Base-by-base conservation (phyloP, 2,113 vertebrate genomes). In the Apteryx mantelli region DNA sequence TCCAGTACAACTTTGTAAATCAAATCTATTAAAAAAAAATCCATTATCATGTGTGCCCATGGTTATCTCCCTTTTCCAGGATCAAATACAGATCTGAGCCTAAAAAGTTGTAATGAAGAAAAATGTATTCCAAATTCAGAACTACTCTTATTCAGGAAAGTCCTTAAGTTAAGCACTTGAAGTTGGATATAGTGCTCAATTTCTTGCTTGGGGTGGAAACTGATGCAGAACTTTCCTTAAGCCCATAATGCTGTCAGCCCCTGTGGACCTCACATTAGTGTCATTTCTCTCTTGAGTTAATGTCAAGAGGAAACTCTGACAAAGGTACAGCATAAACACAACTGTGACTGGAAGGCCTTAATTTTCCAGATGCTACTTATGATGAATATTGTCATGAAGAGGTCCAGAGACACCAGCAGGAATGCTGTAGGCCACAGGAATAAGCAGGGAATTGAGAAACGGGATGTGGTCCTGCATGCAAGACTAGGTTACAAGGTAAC, bases 241-340 rank as follows among this genome's bases (percentile, higher is more conserved):
- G 52, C 26, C 34, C 3, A 0, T 11, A 69, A 44, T 9, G 63
- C 9, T 21, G 16, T 3, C 34, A 89, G 42, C 20, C 9, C 22
- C 61, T 16, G 24, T 0, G 38, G 15, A 36, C 4, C 42, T 65
- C 42, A 71, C 0, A 0, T 30, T 8, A 40, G 9, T 52, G 36
- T 8, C 38, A 44, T 9, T 73, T 34, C 11, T n/a, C 78, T 56
- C 32, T 68, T 48, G 25, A 36, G 10, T 44, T 70, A 86, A 44
- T 2, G 5, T 38, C 58, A 58, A 58, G 56, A n/a, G 30, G 32
- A 34, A 60, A 60, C 32, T 60, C 30, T 60, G 56, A 60, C 32
- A 34, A 20, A 44, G 22, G 32, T 42, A 56, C 18, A 73, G 17
- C 53, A 87, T 26, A 86, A 81, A 78, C 5, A 48, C 9, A 50